A percentile compares a stretch with the other conserved stretches of the same genome.
Conservation (phyloP, 2,797 vertebrate genomes). For the Ceryle rudis region DNA sequence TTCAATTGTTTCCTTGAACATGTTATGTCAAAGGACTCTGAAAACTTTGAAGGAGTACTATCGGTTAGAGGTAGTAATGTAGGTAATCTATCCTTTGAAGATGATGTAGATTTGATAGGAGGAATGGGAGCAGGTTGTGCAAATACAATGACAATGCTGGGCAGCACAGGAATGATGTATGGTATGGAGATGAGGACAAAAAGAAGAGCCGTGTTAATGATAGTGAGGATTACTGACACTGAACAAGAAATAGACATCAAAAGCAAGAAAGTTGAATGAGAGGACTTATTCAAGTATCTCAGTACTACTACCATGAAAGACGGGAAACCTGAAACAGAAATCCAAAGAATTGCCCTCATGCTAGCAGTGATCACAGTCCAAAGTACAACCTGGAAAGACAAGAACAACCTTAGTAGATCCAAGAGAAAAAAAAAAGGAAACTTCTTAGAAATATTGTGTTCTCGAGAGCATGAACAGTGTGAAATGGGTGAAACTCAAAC, state of each 20-base stretch:
- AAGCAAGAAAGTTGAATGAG: constrained; percentile 49
- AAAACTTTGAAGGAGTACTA: constrained; percentile 56
- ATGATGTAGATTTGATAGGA: constrained; percentile 15
- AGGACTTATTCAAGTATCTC: constrained; percentile 48
- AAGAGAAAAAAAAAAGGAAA: neutral
- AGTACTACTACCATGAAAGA: constrained; percentile 53
- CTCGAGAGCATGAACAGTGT: constrained; percentile 36
- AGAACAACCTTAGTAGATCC: constrained; percentile 51
- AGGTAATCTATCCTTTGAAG: constrained; percentile 45
- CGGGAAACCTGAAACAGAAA: constrained; percentile 39
- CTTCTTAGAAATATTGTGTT: constrained; percentile 51
- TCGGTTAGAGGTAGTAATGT: constrained; percentile 7
- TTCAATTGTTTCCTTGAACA: constrained; percentile 59
- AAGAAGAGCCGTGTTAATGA: constrained; percentile 14
- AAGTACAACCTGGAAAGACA: constrained; percentile 44
- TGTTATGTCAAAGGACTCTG: constrained; percentile 41
- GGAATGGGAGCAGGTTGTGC: neutral
- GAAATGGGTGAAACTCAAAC: constrained; percentile 56
- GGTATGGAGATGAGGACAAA: constrained; percentile 48
- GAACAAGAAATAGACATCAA: constrained; percentile 56
- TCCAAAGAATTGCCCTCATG: constrained; percentile 36
- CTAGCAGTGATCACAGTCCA: constrained; percentile 24
- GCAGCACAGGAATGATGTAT: neutral
- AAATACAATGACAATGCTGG: constrained; percentile 16
- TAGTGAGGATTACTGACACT: constrained; percentile 42